Base-by-base conservation (phyloP, 2,113 vertebrate genomes). In the Eolophus roseicapilla region DNA sequence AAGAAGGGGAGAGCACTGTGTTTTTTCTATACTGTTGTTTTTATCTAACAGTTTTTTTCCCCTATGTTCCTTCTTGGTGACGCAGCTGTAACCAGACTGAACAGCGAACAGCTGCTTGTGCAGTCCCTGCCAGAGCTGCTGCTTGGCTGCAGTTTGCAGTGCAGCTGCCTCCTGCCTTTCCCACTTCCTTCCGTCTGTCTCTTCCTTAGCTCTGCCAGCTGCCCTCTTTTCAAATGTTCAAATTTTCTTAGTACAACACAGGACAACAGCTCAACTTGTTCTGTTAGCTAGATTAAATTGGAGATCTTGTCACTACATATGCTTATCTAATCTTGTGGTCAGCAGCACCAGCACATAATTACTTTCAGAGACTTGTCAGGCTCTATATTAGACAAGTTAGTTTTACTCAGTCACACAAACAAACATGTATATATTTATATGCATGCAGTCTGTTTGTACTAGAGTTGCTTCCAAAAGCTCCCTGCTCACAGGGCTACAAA, bases 161-260 rank as follows among this genome's bases (percentile, higher is more conserved):
- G 83, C 71, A 74, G 63, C 80, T 92, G 90, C 47, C 63, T 94
- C 59, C 52, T 87, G 74, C 78, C 29, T 33, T 81, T 89, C 50
- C 35, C 17, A 14, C 43, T 68, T 50, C 65, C 49, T 39, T 76
- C 49, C 23, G 14, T 71, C 52, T 65, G 8, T 41, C 67, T 82
- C 71, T 88, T 70, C 65, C 62, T 57, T 29, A 52, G 59, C 41
- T 62, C 60, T 92, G 86, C 73, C 83, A 92, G 74, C 89, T 92
- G 64, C 69, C 46, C 37, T 25, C 60, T 57, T 60, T 50, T 90
- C 55, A 63, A 52, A 44, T 2, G 5, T 49, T 82, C 17, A 16
- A 3, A 53, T 52, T 92, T 89, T 70, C 44, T 77, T 70, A 25
- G 69, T 59, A 37, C 68, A 63, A 5, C 63, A 29, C 44, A 64